Evolutionary conservation across 2,888 invertebrate genomes (phyloP), one percentile per base, ranked within the genome.

Genomic region (Ochropacha duplaris): DNA sequence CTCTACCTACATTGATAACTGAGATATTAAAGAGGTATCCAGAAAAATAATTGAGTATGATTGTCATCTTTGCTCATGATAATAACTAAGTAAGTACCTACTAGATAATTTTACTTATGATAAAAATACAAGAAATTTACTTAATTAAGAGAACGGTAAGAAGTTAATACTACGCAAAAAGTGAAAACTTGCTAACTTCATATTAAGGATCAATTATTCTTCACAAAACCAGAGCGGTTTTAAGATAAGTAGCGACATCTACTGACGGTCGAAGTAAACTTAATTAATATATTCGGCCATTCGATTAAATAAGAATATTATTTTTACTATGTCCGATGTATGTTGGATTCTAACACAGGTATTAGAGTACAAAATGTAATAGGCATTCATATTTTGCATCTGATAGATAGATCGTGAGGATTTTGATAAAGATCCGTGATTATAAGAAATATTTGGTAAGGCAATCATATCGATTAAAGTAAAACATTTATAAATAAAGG

Each of bases 401-500:
- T 36, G n/a, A n/a, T 36, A 36, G 12, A n/a, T n/a, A n/a, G n/a
- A n/a, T n/a, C n/a, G n/a, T n/a, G n/a, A 24, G 24, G 24, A 24
- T 24, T 24, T 24, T 4, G 24, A 5, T 31, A 12, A 31, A 3
- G 12, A 31, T 36, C 36, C 4, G 1, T 36, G 36, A 31, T 12
- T 31, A 31, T n/a, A 36, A n/a, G 6, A 5, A 36, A 5, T 0
- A 9, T 31, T n/a, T 36, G 36, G 6, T 2, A 3, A 0, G 2
- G 36, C 5, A 36, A 36, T 36, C 1, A 5, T 36, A 9, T 36
- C 4, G n/a, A n/a, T 54, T 58, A 57, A 63, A 63, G 58, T 28
- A 34, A 57, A 69, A 71, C 59, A 66, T 67, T 70, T 64, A 54
- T 31, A 31, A 31, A 12, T 12, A 12, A 2, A 31, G 52, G 56